A percentile compares a stretch with the other conserved stretches of the same genome.
phyloP scores from a whole-genome alignment of 2,113 vertebrate species.

The Gallinago jamesoni region DNA sequence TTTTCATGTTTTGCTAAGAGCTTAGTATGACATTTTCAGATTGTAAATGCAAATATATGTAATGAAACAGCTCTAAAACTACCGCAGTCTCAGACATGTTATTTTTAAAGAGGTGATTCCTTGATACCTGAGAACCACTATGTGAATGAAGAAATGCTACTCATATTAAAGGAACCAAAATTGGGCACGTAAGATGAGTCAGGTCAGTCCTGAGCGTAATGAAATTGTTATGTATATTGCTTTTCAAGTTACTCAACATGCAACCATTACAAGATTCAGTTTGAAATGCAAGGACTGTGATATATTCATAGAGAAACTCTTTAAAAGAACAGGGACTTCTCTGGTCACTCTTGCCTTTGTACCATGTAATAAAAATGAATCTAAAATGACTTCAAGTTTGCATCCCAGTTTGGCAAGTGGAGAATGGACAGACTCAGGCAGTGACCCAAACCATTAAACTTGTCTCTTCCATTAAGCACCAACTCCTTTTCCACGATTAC shows the following conservation, averaged over 20 bases:
- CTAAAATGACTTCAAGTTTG: background rate
- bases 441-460: background rate
- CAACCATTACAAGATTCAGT: background rate
- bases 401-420: background rate
- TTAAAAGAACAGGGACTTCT: background rate
- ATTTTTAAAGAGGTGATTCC: background rate
- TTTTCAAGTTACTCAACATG: background rate
- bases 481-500: background rate
- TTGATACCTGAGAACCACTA: background rate
- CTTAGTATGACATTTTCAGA: background rate
- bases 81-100: background rate
- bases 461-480: background rate
- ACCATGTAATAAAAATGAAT: background rate
- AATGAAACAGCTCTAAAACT: background rate
- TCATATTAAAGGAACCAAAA: background rate
- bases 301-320: background rate
- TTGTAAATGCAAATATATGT: background rate
- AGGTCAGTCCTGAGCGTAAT: background rate
- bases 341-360: background rate
- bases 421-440: background rate
- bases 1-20: background rate
- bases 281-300: background rate
- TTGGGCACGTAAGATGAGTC: accelerated
- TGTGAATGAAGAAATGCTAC: background rate
- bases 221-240: background rate